Evolutionary conservation across 2,888 invertebrate species (phyloP).

Genomic region (Ichneumon xanthorius): DNA sequence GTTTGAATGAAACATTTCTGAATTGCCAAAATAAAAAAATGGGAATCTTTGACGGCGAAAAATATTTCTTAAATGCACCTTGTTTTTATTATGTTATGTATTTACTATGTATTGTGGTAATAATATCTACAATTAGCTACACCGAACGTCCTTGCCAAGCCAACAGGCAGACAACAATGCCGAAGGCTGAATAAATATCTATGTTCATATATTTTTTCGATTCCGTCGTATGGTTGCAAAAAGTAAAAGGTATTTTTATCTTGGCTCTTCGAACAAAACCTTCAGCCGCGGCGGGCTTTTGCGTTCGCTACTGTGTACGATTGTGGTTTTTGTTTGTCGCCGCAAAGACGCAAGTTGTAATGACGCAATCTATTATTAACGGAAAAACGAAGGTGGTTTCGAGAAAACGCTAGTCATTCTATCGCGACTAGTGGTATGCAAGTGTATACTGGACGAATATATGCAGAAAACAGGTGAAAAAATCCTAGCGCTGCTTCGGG

Average conservation of each 20-base stretch:
- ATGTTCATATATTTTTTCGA: background rate
- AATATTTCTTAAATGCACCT: too few relatives aligned
- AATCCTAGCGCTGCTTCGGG: background rate
- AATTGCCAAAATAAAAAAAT: too few relatives aligned
- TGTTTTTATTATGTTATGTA: background rate
- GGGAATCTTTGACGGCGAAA: too few relatives aligned
- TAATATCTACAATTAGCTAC: background rate
- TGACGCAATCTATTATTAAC: slow-evolving; percentile 11
- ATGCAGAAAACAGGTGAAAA: background rate
- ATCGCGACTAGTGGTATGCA: background rate
- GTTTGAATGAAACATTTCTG: too few relatives aligned
- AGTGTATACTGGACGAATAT: background rate
- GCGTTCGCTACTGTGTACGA: background rate
- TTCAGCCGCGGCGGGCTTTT: slow-evolving; percentile 18
- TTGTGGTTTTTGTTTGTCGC: slow-evolving; percentile 14
- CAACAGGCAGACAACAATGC: background rate
- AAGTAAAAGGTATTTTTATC: slow-evolving; percentile 3
- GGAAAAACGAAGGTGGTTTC: slow-evolving; percentile 68
- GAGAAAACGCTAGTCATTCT: slow-evolving; percentile 53
- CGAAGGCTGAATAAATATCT: background rate
- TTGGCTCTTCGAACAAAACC: slow-evolving; percentile 1
- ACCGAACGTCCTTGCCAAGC: background rate
- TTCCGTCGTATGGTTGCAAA: background rate
- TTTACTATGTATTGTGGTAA: background rate
- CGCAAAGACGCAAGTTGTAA: slow-evolving; percentile 1